phyloP scores from a whole-genome alignment of 2,797 vertebrate genomes.

The Enteromius thamalakanensis region DNA sequence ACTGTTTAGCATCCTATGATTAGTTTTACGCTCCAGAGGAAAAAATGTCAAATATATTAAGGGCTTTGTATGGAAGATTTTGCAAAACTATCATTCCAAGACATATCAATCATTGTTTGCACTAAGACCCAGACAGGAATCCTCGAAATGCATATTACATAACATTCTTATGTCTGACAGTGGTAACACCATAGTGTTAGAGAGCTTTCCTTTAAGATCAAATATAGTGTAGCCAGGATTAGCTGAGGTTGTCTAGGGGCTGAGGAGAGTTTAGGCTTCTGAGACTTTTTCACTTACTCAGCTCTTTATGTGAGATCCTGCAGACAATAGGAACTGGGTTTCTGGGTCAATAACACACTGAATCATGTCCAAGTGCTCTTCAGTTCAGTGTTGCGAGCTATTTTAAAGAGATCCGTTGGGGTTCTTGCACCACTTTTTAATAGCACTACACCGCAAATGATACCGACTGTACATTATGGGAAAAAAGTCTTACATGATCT shows the following conservation, averaged over 20 bases:
- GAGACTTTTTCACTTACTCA: constrained; percentile 27
- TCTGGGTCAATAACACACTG: constrained; percentile 36
- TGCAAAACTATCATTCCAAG: neutral
- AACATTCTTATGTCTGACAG: constrained; percentile 10
- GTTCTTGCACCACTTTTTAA: constrained; percentile 13
- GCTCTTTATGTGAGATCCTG: constrained; percentile 19
- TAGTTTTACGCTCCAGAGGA: neutral
- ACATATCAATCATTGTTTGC: neutral
- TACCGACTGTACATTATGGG: neutral
- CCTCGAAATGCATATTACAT: neutral
- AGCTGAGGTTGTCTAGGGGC: neutral
- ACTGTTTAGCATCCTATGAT: neutral
- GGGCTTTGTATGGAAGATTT: neutral
- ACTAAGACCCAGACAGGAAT: neutral
- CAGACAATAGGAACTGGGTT: constrained; percentile 30
- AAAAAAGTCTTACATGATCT: neutral
- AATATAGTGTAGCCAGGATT: neutral
- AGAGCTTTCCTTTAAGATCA: constrained; percentile 10
- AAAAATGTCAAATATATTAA: neutral
- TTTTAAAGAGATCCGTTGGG: constrained; percentile 10
- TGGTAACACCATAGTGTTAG: neutral
- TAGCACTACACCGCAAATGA: neutral
- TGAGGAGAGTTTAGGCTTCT: constrained; percentile 6
- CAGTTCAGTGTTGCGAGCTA: neutral
- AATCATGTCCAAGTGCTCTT: constrained; percentile 7